phyloP scores from a whole-genome alignment of 2,888 invertebrate genomes.

The Papilio gigon region DNA sequence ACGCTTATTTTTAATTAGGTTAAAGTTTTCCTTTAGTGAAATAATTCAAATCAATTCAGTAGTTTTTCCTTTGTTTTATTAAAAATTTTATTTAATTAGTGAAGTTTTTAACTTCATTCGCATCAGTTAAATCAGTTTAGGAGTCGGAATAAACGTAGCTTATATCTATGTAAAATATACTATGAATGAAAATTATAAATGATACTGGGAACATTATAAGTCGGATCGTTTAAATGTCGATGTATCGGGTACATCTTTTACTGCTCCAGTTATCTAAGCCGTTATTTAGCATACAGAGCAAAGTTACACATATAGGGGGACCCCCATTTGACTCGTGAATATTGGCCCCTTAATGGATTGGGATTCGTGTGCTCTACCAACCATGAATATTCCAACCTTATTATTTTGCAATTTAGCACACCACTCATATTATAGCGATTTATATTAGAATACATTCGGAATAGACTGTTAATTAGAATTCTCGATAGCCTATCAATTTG shows the following conservation, averaged over 20 bases:
- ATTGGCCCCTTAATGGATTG: slow-evolving; percentile 35
- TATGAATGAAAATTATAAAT: neutral
- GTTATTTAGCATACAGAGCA: slow-evolving; percentile 21
- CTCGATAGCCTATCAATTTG: neutral
- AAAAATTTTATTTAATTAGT: no score
- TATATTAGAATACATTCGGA: neutral
- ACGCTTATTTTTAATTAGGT: no score
- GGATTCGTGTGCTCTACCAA: slow-evolving; percentile 33
- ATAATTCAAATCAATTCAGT: no score
- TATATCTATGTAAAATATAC: neutral
- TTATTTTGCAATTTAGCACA: slow-evolving; percentile 34
- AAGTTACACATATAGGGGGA: slow-evolving; percentile 4
- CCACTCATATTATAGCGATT: slow-evolving; percentile 7
- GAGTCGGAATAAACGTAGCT: neutral
- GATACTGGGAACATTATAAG: no score
- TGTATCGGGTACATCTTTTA: neutral
- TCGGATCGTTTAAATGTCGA: neutral
- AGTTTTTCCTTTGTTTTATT: no score
- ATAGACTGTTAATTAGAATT: slow-evolving; percentile 9
- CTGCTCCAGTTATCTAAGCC: slow-evolving; percentile 15
- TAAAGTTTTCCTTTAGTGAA: no score
- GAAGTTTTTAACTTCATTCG: no score
- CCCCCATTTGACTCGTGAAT: slow-evolving; percentile 32
- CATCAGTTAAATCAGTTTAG: no score
- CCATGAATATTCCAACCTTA: slow-evolving; percentile 38